phyloP scores from a whole-genome alignment of 2,113 vertebrate genomes.

The Bombycilla garrulus region DNA sequence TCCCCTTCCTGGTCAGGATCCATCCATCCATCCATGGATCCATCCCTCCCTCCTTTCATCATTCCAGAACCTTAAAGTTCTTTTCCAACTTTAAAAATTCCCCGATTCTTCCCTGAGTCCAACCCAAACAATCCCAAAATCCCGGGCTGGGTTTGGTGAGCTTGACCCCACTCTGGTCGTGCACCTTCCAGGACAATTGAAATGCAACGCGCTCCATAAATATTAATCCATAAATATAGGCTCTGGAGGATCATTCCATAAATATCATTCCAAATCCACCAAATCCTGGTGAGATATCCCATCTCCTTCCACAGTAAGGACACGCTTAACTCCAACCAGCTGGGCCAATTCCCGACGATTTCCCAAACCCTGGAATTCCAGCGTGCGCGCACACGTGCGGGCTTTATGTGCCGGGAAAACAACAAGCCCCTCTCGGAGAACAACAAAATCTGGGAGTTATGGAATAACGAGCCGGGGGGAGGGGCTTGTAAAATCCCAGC shows the following conservation, averaged over 20 bases:
- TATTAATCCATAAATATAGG: neutral
- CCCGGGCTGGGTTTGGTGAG: neutral
- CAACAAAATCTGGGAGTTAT: neutral
- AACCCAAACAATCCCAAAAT: rapidly evolving
- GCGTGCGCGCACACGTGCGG: rapidly evolving
- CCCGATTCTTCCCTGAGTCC: neutral
- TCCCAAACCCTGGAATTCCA: neutral
- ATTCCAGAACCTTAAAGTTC: neutral
- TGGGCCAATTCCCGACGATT: neutral
- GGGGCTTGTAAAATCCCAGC: slow-evolving; percentile 29
- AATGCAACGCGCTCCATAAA: neutral
- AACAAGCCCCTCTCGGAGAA: neutral
- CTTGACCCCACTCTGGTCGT: rapidly evolving
- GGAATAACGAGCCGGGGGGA: neutral
- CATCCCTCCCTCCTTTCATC: neutral
- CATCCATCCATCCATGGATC: neutral
- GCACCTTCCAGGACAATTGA: neutral
- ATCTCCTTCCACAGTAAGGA: neutral
- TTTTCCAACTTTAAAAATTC: neutral
- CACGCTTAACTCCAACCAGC: neutral
- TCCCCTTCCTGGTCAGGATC: neutral
- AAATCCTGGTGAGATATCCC: neutral
- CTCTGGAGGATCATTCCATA: neutral
- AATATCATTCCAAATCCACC: neutral
- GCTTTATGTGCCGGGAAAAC: neutral